These are phyloP conservation scores for Hofmannophila pseudospretella DNA, from an alignment of 2,888 invertebrate genomes.

Conservation along the genomic window DNA sequence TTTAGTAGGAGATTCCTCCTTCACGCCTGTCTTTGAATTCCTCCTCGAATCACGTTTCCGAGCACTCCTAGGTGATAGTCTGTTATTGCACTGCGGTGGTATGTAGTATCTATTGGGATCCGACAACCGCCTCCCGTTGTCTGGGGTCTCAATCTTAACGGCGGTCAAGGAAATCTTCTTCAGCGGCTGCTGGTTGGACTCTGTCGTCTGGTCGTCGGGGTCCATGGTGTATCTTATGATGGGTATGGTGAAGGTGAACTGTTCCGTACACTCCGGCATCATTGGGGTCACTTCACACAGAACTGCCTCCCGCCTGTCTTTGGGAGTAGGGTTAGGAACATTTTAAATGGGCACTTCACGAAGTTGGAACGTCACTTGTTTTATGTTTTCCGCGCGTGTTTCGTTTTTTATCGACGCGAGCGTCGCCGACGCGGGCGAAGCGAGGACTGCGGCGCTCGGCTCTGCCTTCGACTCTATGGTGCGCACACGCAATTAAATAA, in stretches of 20 bases:
- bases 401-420: constrained; percentile 28
- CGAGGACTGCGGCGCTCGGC: constrained; percentile 23
- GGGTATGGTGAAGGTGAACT: constrained; percentile 64
- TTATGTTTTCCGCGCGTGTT: constrained; percentile 16
- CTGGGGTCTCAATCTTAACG: constrained; percentile 68
- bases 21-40: constrained; percentile 49
- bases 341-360: constrained; percentile 24
- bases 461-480: constrained; percentile 19
- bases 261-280: constrained; percentile 73
- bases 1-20: constrained; percentile 42
- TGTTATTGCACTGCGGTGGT: constrained; percentile 68
- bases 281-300: constrained; percentile 47
- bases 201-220: constrained; percentile 46
- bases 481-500: constrained; percentile 22
- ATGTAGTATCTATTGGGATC: constrained; percentile 65
- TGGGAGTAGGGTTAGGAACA: constrained; percentile 39
- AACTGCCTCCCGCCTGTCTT: constrained; percentile 28
- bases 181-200: constrained; percentile 43
- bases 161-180: constrained; percentile 69
- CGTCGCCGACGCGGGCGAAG: constrained; percentile 32
- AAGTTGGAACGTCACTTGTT: constrained; percentile 15
- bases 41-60: constrained; percentile 57
- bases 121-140: constrained; percentile 55
- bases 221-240: constrained; percentile 72
- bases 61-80: constrained; percentile 64